A percentile compares a stretch with the other conserved stretches of the same genome.
Evolutionary conservation across 2,113 vertebrate species (phyloP).

Genomic region (Struthidea cinerea): DNA sequence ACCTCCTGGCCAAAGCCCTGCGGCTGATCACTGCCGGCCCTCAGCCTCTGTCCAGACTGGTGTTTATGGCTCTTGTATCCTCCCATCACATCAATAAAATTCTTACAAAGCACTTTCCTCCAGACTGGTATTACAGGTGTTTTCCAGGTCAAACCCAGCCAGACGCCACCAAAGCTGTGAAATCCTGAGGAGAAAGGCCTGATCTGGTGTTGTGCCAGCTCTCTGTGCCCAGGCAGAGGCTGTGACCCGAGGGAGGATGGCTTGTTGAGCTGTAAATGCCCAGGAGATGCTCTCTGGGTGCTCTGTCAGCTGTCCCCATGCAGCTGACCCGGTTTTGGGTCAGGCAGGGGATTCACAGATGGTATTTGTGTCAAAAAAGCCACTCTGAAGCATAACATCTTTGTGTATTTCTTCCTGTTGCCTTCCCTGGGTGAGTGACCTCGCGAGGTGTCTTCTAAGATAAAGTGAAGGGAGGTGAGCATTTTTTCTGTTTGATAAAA

Average conservation of each 20-base stretch:
- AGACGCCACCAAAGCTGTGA: background rate
- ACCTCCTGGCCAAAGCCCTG: background rate
- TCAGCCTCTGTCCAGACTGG: background rate
- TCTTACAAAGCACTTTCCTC: background rate
- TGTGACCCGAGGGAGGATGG: background rate
- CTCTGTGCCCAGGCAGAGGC: background rate
- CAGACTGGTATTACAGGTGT: accelerated
- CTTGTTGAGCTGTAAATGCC: background rate
- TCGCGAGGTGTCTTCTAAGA: background rate
- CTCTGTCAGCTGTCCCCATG: background rate
- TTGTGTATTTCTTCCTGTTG: background rate
- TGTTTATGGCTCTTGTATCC: accelerated
- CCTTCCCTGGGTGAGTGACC: background rate
- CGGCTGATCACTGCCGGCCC: accelerated
- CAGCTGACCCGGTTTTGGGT: background rate
- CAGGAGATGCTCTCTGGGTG: background rate
- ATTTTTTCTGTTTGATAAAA: background rate
- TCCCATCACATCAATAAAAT: background rate
- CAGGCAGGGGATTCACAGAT: accelerated
- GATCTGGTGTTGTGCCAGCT: accelerated
- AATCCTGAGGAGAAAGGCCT: background rate
- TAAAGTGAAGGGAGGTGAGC: background rate
- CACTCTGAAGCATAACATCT: background rate
- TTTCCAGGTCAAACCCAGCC: background rate
- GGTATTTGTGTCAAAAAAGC: background rate